Conservation (phyloP, 2,113 vertebrate species). For the Phrynosoma blainvillii region DNA sequence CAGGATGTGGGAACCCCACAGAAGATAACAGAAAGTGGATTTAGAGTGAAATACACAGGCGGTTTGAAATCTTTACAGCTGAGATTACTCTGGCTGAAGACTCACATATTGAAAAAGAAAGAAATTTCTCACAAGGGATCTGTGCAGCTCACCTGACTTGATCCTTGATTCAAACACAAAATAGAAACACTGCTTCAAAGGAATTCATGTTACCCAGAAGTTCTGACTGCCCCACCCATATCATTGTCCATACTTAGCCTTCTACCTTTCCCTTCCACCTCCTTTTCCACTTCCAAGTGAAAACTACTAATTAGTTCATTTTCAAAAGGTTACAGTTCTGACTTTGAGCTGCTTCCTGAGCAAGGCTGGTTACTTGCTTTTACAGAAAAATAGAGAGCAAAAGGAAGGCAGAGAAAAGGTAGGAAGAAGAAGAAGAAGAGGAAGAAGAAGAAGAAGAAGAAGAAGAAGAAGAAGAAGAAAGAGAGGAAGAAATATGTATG, state of each 20-base stretch:
- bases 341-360: constrained; percentile 52
- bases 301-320: constrained; percentile 63
- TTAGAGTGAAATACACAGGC: constrained; percentile 44
- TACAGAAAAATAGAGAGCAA: background rate
- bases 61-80: constrained; percentile 50
- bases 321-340: constrained; percentile 57
- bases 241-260: constrained; percentile 54
- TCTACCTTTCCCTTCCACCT: constrained; percentile 45
- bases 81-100: background rate
- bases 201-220: constrained; percentile 57
- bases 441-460: background rate
- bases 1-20: constrained; percentile 23
- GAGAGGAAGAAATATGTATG: background rate
- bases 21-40: constrained; percentile 38
- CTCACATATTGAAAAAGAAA: constrained; percentile 54
- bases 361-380: constrained; percentile 39
- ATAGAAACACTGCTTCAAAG: constrained; percentile 67
- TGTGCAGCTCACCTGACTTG: constrained; percentile 63
- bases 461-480: background rate
- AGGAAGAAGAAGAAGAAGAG: background rate
- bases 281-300: constrained; percentile 36
- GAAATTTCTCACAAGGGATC: constrained; percentile 59
- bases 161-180: constrained; percentile 74
- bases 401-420: background rate
- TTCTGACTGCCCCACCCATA: constrained; percentile 65